A percentile compares a stretch with the other conserved stretches of the same genome.
These are phyloP conservation scores for Labeo rohita DNA, from an alignment of 2,113 vertebrate species.

Conservation along the genomic window DNA sequence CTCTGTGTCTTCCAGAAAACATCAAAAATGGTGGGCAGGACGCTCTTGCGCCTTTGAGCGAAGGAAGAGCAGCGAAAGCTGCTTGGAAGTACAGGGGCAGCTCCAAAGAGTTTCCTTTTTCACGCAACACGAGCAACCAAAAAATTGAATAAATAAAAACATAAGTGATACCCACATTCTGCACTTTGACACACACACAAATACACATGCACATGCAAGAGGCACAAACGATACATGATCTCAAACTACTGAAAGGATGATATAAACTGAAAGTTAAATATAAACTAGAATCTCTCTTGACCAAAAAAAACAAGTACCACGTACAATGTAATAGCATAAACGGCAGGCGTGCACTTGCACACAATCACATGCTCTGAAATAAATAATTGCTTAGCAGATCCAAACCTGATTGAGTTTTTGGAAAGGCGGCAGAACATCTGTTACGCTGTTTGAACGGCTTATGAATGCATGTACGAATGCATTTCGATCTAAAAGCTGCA, in stretches of 20 bases:
- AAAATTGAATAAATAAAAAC: conserved; percentile 14
- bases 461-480: conserved; percentile 2
- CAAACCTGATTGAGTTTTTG: conserved; percentile 13
- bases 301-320: neutral
- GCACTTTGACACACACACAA: conserved; percentile 33
- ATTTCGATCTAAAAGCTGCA: conserved; percentile 3
- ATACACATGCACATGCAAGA: conserved; percentile 24
- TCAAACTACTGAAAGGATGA: conserved; percentile 40
- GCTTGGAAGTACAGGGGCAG: conserved; percentile 46
- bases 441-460: conserved; percentile 2
- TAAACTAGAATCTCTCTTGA: conserved; percentile 19
- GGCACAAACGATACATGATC: conserved; percentile 1
- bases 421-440: conserved; percentile 12
- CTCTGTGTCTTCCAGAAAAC: conserved; percentile 58
- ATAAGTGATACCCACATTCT: conserved; percentile 17
- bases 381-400: conserved; percentile 20
- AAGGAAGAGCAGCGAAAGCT: conserved; percentile 39
- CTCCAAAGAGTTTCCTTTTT: conserved; percentile 52
- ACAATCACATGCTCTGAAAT: neutral
- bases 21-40: conserved; percentile 42
- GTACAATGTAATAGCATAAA: neutral
- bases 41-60: conserved; percentile 9
- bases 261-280: neutral
- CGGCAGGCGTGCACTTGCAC: neutral
- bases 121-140: conserved; percentile 44